phyloP scores from a whole-genome alignment of 2,888 invertebrate genomes.

The Drosophila basisetae region DNA sequence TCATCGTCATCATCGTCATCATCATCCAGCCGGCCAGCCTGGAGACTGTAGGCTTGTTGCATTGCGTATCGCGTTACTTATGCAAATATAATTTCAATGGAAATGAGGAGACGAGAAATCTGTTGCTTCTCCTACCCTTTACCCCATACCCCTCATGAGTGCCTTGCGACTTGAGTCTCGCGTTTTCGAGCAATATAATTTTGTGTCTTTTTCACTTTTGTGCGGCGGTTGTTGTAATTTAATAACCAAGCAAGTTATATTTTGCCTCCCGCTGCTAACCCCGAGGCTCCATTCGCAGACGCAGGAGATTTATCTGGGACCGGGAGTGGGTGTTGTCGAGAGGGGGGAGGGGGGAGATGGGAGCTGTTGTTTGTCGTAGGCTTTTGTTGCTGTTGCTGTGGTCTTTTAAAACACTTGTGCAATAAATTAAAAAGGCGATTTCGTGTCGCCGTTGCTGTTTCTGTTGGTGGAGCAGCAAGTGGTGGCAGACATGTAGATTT shows the following conservation, averaged over 20 bases:
- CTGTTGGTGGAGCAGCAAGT: slow-evolving; percentile 65
- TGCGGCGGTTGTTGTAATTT: slow-evolving; percentile 75
- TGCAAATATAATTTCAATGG: slow-evolving; percentile 81
- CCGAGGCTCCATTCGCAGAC: slow-evolving; percentile 52
- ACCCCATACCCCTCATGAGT: not conserved
- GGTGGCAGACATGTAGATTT: slow-evolving; percentile 82
- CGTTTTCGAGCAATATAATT: slow-evolving; percentile 68
- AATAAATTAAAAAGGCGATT: slow-evolving; percentile 81
- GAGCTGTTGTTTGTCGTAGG: slow-evolving; percentile 41
- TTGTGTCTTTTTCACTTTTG: slow-evolving; percentile 78
- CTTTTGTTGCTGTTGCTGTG: slow-evolving; percentile 32
- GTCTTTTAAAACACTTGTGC: slow-evolving; percentile 80
- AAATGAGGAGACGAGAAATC: slow-evolving; percentile 74
- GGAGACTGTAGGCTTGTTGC: slow-evolving; percentile 39
- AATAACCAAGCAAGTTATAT: slow-evolving; percentile 77
- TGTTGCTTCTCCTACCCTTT: slow-evolving; percentile 22
- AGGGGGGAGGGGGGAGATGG: not conserved
- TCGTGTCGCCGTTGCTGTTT: slow-evolving; percentile 61
- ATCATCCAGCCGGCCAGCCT: slow-evolving; percentile 30
- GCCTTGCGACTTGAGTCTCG: not conserved
- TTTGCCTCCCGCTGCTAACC: slow-evolving; percentile 78
- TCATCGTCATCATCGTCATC: slow-evolving; percentile 41
- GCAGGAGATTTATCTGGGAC: slow-evolving; percentile 22
- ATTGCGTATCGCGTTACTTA: slow-evolving; percentile 80
- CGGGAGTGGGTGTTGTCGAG: not conserved